These are phyloP conservation scores for Strigamia maritima DNA, from an alignment of 2,888 invertebrate genomes.

Conservation along the genomic window DNA sequence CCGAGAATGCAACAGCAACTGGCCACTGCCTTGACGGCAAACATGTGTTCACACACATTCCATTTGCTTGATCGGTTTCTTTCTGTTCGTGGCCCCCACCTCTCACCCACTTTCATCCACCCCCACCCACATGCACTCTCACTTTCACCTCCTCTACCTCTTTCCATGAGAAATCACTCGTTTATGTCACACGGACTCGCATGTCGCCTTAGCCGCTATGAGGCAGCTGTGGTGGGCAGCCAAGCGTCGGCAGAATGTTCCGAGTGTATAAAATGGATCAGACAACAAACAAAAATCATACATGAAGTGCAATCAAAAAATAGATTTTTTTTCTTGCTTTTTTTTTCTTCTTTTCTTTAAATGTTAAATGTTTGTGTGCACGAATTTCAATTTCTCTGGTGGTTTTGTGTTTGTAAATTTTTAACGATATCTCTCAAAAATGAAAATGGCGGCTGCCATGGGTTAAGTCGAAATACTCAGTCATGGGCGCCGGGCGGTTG, in stretches of 20 bases:
- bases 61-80: background rate
- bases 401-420: background rate
- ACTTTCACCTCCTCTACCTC: background rate
- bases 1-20: background rate
- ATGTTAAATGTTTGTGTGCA: background rate
- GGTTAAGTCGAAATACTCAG: background rate
- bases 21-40: background rate
- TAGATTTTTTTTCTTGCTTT: background rate
- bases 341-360: background rate
- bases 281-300: background rate
- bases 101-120: background rate
- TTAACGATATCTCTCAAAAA: background rate
- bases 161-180: background rate
- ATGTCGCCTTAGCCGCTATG: background rate
- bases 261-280: background rate
- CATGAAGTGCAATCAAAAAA: background rate
- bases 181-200: background rate
- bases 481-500: constrained; percentile 1
- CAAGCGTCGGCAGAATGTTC: background rate
- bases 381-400: constrained; percentile 1
- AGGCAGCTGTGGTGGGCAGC: constrained; percentile 5
- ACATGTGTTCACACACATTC: background rate
- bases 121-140: background rate
- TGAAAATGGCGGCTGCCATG: constrained; percentile 1
- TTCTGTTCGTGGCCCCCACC: background rate